A percentile compares a stretch with the other conserved stretches of the same genome.
These are phyloP conservation scores for Trachelus stipa DNA, from an alignment of 2,888 invertebrate species.

Conservation along the genomic window DNA sequence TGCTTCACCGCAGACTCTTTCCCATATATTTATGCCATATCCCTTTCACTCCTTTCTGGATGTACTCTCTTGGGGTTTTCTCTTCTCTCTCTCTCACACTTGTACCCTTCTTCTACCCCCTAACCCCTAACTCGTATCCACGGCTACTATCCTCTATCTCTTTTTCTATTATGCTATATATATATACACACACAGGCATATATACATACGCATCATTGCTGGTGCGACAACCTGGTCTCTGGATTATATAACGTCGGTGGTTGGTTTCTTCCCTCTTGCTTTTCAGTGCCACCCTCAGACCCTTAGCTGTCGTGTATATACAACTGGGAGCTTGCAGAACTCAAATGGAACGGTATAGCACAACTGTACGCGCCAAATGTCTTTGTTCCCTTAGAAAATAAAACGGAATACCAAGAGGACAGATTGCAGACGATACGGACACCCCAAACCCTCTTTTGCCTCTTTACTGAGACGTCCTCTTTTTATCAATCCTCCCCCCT, in stretches of 20 bases:
- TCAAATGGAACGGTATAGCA: conserved; percentile 34
- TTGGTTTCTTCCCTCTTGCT: conserved; percentile 13
- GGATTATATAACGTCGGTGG: not conserved
- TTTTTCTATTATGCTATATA: not conserved
- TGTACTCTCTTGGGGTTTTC: not conserved
- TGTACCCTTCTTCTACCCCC: not conserved
- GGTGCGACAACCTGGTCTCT: conserved; percentile 34
- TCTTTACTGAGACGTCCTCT: not conserved
- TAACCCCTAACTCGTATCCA: not conserved
- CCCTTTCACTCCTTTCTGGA: not conserved
- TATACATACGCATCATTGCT: conserved; percentile 3
- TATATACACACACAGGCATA: too few species aligned
- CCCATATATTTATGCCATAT: not conserved
- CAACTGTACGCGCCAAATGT: conserved; percentile 40
- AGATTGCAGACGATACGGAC: conserved; percentile 40
- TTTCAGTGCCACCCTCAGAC: not conserved
- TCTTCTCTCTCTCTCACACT: not conserved
- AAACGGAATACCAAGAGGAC: conserved; percentile 33
- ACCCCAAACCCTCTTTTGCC: conserved; percentile 7
- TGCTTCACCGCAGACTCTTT: not conserved
- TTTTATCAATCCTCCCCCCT: not conserved
- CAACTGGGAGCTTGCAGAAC: not conserved
- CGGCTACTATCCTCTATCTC: not conserved
- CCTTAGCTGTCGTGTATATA: not conserved
- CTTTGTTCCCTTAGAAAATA: conserved; percentile 36